Conservation (phyloP, 2,797 vertebrate species). For the Pseudocheirus occidentalis region DNA sequence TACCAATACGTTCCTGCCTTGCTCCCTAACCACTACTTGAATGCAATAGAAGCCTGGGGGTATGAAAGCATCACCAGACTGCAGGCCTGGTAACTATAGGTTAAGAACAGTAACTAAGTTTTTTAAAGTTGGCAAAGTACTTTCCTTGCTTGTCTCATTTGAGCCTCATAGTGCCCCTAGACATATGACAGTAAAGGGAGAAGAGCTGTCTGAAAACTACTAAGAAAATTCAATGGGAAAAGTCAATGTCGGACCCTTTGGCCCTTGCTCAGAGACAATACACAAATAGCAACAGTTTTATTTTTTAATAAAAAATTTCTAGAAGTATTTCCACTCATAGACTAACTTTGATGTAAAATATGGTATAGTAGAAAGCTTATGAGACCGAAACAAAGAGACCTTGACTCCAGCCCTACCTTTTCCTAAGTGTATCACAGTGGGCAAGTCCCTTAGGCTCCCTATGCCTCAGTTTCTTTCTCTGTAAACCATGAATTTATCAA, state of each 20-base stretch:
- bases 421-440: not conserved
- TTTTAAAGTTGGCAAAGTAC: not conserved
- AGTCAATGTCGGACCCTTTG: not conserved
- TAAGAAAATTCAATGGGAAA: not conserved
- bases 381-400: not conserved
- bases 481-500: slow-evolving; percentile 13
- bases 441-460: slow-evolving; percentile 13
- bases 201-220: not conserved
- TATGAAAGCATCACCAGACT: not conserved
- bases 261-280: not conserved
- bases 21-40: not conserved
- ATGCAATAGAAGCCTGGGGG: not conserved
- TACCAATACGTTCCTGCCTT: not conserved
- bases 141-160: not conserved
- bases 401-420: not conserved
- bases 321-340: not conserved
- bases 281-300: not conserved
- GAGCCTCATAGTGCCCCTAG: not conserved
- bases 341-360: not conserved
- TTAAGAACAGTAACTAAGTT: not conserved
- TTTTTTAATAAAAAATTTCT: not conserved
- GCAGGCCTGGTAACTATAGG: not conserved
- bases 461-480: slow-evolving; percentile 46
- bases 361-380: not conserved
- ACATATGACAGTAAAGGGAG: not conserved